Evolutionary conservation across 2,888 invertebrate species (phyloP).

Genomic region (Pimpla rufipes): DNA sequence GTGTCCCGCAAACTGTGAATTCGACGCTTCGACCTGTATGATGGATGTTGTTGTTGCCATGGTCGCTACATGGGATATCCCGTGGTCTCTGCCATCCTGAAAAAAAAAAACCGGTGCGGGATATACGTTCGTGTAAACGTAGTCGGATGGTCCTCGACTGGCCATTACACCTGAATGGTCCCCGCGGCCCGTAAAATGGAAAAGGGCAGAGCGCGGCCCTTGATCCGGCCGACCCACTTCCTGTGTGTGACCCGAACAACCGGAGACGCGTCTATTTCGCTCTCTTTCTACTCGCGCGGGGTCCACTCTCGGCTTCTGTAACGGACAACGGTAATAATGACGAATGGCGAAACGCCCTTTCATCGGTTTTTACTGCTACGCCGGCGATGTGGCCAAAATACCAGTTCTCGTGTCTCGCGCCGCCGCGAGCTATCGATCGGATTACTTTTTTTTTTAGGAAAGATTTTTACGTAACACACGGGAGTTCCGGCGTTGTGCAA

Average conservation of each 20-base stretch:
- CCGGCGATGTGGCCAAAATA: slow-evolving; percentile 64
- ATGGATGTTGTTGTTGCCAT: slow-evolving; percentile 36
- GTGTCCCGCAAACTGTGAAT: slow-evolving; percentile 34
- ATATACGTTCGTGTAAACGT: slow-evolving; percentile 67
- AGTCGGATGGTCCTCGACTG: slow-evolving; percentile 84
- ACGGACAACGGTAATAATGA: slow-evolving; percentile 82
- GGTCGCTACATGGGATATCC: slow-evolving; percentile 12
- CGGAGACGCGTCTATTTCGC: slow-evolving; percentile 21
- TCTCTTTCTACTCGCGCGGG: slow-evolving; percentile 39
- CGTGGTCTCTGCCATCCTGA: slow-evolving; percentile 26
- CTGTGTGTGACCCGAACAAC: slow-evolving; percentile 80
- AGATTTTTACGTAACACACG: slow-evolving; percentile 12
- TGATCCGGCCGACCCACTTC: slow-evolving; percentile 85
- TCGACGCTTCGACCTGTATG: slow-evolving; percentile 42
- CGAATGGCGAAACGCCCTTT: slow-evolving; percentile 78
- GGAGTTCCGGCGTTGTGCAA: neutral
- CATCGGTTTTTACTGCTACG: slow-evolving; percentile 64
- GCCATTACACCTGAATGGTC: slow-evolving; percentile 85
- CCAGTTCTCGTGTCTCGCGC: slow-evolving; percentile 61
- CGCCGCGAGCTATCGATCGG: neutral
- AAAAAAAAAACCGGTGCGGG: slow-evolving; percentile 75
- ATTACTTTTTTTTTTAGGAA: slow-evolving; percentile 6
- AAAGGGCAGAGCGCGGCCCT: slow-evolving; percentile 81
- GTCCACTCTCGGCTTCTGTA: slow-evolving; percentile 66
- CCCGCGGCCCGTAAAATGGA: slow-evolving; percentile 76